Evolutionary conservation across 2,888 invertebrate genomes (phyloP).

Genomic region (Liopterus haemorrhoidalis): DNA sequence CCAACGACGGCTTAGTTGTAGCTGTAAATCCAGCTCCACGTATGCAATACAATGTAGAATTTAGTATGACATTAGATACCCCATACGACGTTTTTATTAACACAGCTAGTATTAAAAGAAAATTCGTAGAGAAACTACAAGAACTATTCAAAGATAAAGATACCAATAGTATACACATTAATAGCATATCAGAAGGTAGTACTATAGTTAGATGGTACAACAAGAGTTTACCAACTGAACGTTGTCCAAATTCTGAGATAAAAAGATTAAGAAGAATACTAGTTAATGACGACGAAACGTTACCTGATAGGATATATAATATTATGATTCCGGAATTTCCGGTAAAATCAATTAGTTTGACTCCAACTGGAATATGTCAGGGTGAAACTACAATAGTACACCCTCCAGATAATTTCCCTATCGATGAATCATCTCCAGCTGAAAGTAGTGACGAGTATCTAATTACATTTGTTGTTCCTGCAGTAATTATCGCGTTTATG

Average conservation of each 20-base stretch:
- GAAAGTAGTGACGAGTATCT: slow-evolving; percentile 59
- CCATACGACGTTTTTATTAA: slow-evolving; percentile 63
- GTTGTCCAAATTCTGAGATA: slow-evolving; percentile 75
- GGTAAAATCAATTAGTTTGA: slow-evolving; percentile 58
- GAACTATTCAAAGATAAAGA: slow-evolving; percentile 70
- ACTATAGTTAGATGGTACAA: slow-evolving; percentile 77
- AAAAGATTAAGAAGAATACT: slow-evolving; percentile 64
- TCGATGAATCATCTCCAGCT: slow-evolving; percentile 41
- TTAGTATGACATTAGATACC: slow-evolving; percentile 71
- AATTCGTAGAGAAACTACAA: slow-evolving; percentile 74
- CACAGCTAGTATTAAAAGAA: slow-evolving; percentile 67
- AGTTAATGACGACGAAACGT: slow-evolving; percentile 58
- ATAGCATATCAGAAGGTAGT: slow-evolving; percentile 57
- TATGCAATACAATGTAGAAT: slow-evolving; percentile 66
- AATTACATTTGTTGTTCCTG: slow-evolving; percentile 82
- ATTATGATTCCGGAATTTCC: slow-evolving; percentile 67
- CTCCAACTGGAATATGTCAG: slow-evolving; percentile 56
- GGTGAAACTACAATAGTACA: slow-evolving; percentile 38
- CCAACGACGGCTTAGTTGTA: slow-evolving; percentile 73
- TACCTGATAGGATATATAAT: slow-evolving; percentile 55
- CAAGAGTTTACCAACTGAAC: slow-evolving; percentile 63
- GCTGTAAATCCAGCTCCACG: slow-evolving; percentile 62
- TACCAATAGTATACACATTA: slow-evolving; percentile 66
- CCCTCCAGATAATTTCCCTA: slow-evolving; percentile 35
- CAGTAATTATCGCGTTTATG: slow-evolving; percentile 82